A percentile compares a stretch with the other conserved stretches of the same genome.
phyloP scores from a whole-genome alignment of 2,888 invertebrate species.

The Phasia obesa region DNA sequence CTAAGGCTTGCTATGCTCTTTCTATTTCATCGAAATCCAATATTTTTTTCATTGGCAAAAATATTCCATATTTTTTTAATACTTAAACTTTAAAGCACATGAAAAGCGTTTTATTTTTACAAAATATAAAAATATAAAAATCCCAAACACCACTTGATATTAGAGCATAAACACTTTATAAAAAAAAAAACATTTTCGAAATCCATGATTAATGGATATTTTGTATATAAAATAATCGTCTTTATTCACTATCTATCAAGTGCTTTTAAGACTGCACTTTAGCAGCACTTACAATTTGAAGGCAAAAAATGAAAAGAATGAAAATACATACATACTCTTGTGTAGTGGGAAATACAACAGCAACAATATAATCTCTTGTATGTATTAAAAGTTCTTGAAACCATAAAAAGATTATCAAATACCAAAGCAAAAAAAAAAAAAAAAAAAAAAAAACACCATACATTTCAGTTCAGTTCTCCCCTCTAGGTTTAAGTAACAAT shows the following conservation, averaged over 20 bases:
- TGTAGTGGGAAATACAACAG: slow-evolving; percentile 21
- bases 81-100: slow-evolving; percentile 20
- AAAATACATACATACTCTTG: slow-evolving; percentile 2
- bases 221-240: slow-evolving; percentile 58
- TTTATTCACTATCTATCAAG: slow-evolving; percentile 58
- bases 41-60: too few species aligned
- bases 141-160: slow-evolving; percentile 48
- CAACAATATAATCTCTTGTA: slow-evolving; percentile 61
- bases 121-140: slow-evolving; percentile 11
- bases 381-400: slow-evolving; percentile 55
- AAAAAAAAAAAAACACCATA: not conserved
- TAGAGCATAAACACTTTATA: slow-evolving; percentile 45
- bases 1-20: too few species aligned
- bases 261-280: slow-evolving; percentile 66
- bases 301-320: slow-evolving; percentile 13
- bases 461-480: not conserved
- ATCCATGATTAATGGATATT: slow-evolving; percentile 67
- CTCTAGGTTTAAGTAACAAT: slow-evolving; percentile 24
- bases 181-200: slow-evolving; percentile 31
- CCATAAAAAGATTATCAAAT: slow-evolving; percentile 59
- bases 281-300: slow-evolving; percentile 64
- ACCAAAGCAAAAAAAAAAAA: not conserved
- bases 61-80: not conserved
- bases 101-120: not conserved
- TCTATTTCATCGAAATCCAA: too few species aligned